Base-by-base conservation (phyloP, 1,140 invertebrate species). In the Lucilia sericata region DNA sequence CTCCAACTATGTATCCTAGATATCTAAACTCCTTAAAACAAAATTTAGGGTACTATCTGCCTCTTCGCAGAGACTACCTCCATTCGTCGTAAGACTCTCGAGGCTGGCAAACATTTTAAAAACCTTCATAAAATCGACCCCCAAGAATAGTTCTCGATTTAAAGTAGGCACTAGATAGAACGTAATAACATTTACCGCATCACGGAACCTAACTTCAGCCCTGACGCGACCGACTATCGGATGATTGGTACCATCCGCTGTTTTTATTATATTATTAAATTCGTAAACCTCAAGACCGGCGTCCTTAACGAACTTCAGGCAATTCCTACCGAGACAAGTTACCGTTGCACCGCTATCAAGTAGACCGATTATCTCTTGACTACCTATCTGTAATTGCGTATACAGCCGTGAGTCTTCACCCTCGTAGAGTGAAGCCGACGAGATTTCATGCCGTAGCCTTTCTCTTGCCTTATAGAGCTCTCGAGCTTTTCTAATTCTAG, bases 1-100 rank as follows among this genome's bases (percentile, higher is more conserved):
- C 36, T 51, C 86, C 82, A 0, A 91, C 83, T 1, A 86, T 83
- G 76, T 87, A 87, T 4, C 88, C 88, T 9, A 91, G 84, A 82
- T 88, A 74, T 83, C 84, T 49, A 85, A 83, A 0, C 86, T 82
- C 86, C 19, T 81, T 36, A 36, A 36, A 36, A 36, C 36, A 36
- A 36, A 36, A 82, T 84, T 74, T 25, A 7, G 2, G n/a, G 70
- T 3, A 7, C 19, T 3, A 3, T 21, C 70, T 1, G 9, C 21
- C 70, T 21, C 19, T 25, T 19, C n/a, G 19, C 25, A 75, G 14
- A 75, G 74, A 34, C 25, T 34, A 17, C 17, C 17, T 17, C 14
- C 14, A 17, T n/a, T 14, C 0, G 36, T 13, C 9, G 74, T 42
- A 34, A 76, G 36, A 42, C 74, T 36, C 10, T 34, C 30, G 34